phyloP scores from a whole-genome alignment of 2,113 vertebrate species.

The Rhombomys opimus region DNA sequence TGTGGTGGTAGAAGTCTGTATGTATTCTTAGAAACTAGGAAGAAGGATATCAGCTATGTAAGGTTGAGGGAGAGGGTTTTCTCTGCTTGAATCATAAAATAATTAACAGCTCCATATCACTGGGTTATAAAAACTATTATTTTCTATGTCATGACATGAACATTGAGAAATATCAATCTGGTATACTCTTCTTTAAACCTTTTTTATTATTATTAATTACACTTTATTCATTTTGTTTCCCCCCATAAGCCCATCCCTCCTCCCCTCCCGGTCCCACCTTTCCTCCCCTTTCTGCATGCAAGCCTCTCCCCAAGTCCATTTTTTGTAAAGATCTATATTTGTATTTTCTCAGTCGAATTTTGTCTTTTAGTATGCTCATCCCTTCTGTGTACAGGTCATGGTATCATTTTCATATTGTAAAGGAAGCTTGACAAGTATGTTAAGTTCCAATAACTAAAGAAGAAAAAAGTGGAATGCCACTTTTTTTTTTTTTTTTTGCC shows the following conservation, averaged over 20 bases:
- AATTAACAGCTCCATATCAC: background rate
- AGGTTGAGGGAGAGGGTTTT: background rate
- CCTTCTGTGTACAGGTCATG: background rate
- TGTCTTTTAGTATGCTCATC: background rate
- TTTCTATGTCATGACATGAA: background rate
- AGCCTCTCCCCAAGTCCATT: background rate
- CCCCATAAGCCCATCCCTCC: too few relatives aligned
- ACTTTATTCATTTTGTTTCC: too few relatives aligned
- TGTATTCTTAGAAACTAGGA: background rate
- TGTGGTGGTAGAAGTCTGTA: background rate
- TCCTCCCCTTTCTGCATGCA: too few relatives aligned
- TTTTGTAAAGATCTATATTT: background rate
- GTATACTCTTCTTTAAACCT: background rate
- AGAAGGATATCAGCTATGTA: background rate
- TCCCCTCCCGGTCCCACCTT: too few relatives aligned
- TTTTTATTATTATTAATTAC: background rate
- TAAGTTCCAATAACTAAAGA: background rate
- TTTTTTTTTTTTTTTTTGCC: background rate
- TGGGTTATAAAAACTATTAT: background rate
- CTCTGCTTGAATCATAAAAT: background rate
- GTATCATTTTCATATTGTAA: background rate
- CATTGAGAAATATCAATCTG: background rate
- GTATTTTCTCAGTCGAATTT: background rate
- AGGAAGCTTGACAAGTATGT: background rate
- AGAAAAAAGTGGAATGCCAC: background rate